Evolutionary conservation across 2,888 invertebrate species (phyloP), one percentile per base, ranked within the genome.

Genomic region (Caradrina kadenii): DNA sequence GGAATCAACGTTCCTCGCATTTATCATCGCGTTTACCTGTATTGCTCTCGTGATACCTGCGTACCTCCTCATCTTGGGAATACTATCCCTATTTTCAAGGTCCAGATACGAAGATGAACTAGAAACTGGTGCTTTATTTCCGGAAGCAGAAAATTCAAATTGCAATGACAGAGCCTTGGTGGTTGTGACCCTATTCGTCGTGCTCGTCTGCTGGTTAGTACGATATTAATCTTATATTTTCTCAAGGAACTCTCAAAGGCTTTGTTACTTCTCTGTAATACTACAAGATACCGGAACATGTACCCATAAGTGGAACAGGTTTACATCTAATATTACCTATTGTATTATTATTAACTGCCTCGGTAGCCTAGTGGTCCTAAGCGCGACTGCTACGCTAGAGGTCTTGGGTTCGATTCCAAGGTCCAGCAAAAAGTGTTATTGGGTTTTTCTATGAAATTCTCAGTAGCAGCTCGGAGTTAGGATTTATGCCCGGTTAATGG

Each of bases 1-100:
- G 87, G 97, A 98, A 89, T 97, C 97, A 17, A 97, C 97, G 52
- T 97, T 97, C 88, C 94, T 98, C 72, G 96, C 96, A 19, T 94
- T 97, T 83, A 96, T 97, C 87, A 96, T 96, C 75, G 90, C 97
- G 56, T 97, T 97, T 81, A 94, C 96, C 61, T 94, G 97, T 85
- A 93, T 97, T 79, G 97, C 97, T 42, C 93, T 97, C 81, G 95
- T 97, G 70, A 96, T 97, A 84, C 96, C 98, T 60, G 94, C 96
- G 63, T 95, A 96, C 73, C 91, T 96, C 7, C 84, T 96, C 61
- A 91, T 96, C 73, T 83, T 94, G 80, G 96, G 96, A 65, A 96
- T 97, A 67, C 91, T 97, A 80, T 96, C 96, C 70, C 94, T 96
- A 82, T 84, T 93, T 67, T 91, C 94, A 52, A 92, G 86, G 76